Conservation (phyloP, 2,797 vertebrate species). For the Malurus leucopterus region DNA sequence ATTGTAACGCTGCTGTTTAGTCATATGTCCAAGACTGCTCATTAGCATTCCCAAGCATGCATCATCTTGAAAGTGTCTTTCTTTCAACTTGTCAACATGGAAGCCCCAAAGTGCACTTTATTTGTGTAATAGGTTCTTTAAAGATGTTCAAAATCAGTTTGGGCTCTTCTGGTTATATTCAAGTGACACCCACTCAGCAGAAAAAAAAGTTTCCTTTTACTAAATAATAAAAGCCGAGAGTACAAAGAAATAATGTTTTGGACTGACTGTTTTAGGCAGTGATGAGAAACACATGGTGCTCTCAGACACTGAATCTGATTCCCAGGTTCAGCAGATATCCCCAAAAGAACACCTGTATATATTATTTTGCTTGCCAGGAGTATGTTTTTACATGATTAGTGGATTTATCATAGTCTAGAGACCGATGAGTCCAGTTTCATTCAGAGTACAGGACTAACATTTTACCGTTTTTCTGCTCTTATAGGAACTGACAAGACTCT, state of each 20-base stretch:
- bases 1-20: not conserved
- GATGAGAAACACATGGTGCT: not conserved
- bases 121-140: conserved; percentile 17
- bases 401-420: not conserved
- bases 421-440: not conserved
- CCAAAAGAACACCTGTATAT: not conserved
- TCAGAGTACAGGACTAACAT: not conserved
- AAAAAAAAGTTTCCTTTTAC: not conserved
- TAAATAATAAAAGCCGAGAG: not conserved
- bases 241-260: not conserved
- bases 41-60: conserved; percentile 48
- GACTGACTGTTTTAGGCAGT: not conserved
- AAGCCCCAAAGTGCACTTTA: conserved; percentile 34
- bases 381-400: not conserved
- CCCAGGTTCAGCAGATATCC: not conserved
- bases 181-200: conserved; percentile 1
- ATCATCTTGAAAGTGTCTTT: conserved; percentile 31
- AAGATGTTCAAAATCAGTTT: conserved; percentile 35
- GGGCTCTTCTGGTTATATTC: not conserved
- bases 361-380: not conserved
- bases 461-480: not conserved
- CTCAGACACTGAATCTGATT: not conserved
- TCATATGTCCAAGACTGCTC: not conserved
- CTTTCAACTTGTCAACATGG: not conserved
- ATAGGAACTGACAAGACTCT: not conserved